Conservation (phyloP, 2,888 invertebrate genomes). For the Heterodera filipjevi region DNA sequence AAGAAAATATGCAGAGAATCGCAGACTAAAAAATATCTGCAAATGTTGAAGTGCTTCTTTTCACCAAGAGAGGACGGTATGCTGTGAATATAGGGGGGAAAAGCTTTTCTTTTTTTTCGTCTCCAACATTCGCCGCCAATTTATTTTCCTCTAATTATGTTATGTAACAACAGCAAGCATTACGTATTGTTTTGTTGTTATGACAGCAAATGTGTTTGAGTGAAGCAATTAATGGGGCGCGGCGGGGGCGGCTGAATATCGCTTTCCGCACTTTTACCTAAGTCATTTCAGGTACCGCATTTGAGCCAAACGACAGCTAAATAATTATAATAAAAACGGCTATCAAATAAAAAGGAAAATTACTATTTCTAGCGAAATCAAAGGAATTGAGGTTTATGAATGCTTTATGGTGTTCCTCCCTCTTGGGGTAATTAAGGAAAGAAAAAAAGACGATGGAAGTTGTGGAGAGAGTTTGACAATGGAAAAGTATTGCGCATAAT, state of each 20-base stretch:
- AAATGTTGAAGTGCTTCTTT: not conserved
- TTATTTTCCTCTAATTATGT: not conserved
- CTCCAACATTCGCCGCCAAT: not conserved
- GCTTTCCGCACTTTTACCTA: not conserved
- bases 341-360: no score
- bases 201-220: constrained; percentile 14
- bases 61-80: not conserved
- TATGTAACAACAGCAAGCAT: not conserved
- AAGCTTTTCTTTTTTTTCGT: not conserved
- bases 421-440: not conserved
- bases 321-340: no score
- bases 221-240: not conserved
- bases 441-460: not conserved
- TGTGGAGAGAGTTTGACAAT: not conserved
- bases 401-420: not conserved
- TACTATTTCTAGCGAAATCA: not conserved
- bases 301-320: no score
- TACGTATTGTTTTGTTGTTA: constrained; percentile 4
- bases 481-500: not conserved
- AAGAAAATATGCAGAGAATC: no score
- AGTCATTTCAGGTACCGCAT: no score
- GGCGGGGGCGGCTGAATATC: not conserved
- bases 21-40: not conserved
- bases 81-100: not conserved
- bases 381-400: not conserved